Conservation (phyloP, 2,797 vertebrate genomes). For the Harpagifer antarcticus region DNA sequence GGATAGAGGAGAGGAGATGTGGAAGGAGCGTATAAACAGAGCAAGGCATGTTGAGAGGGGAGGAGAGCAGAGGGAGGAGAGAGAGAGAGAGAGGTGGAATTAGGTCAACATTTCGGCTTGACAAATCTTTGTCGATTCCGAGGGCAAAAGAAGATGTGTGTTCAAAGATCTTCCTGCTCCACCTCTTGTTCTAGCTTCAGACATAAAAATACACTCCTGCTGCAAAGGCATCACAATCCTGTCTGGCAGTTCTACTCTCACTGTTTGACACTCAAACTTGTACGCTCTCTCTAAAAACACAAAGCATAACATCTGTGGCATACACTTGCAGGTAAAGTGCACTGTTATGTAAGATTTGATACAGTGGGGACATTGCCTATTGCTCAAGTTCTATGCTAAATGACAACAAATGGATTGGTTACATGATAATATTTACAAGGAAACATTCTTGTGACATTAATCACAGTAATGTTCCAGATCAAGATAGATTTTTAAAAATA, state of each 20-base stretch:
- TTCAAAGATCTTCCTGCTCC: slow-evolving; percentile 62
- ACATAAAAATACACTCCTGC: slow-evolving; percentile 55
- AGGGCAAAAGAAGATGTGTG: slow-evolving; percentile 31
- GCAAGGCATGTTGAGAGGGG: slow-evolving; percentile 18
- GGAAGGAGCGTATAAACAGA: slow-evolving; percentile 24
- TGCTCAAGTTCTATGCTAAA: slow-evolving; percentile 1
- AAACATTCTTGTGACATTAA: neutral
- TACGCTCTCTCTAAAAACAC: slow-evolving; percentile 30
- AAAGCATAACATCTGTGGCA: slow-evolving; percentile 33
- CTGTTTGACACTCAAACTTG: slow-evolving; percentile 52
- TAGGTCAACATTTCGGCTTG: slow-evolving; percentile 70
- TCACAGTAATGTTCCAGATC: neutral
- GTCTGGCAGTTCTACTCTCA: slow-evolving; percentile 41
- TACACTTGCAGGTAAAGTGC: slow-evolving; percentile 7
- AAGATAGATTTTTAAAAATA: neutral
- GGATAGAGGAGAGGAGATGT: neutral
- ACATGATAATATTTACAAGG: neutral
- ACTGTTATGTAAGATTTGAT: neutral
- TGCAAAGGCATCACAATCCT: slow-evolving; percentile 61
- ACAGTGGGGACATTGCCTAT: neutral
- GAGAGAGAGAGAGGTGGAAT: slow-evolving; percentile 56
- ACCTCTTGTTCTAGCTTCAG: slow-evolving; percentile 65
- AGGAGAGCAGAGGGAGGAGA: slow-evolving; percentile 27
- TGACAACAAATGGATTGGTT: neutral
- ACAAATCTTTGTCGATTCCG: slow-evolving; percentile 68